phyloP scores from a whole-genome alignment of 2,113 vertebrate genomes.

The Thermophis baileyi region DNA sequence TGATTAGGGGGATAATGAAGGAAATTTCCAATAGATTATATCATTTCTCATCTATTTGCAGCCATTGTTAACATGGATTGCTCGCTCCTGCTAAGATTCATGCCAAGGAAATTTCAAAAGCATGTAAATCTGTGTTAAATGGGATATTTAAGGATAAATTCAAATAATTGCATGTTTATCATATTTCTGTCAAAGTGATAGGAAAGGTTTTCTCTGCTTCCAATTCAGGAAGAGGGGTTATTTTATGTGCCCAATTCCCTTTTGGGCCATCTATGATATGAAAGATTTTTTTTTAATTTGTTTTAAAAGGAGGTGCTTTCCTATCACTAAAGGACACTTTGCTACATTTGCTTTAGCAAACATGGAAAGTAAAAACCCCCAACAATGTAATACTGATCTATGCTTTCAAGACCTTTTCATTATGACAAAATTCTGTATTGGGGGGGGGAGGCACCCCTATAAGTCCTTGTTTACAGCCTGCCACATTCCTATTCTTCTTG shows the following conservation, averaged over 20 bases:
- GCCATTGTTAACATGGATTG: constrained; percentile 48
- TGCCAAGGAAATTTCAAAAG: constrained; percentile 52
- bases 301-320: constrained; percentile 18
- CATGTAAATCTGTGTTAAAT: constrained; percentile 57
- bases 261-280: not conserved
- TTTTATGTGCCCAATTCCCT: constrained; percentile 13
- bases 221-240: constrained; percentile 32
- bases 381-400: not conserved
- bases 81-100: constrained; percentile 41
- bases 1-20: constrained; percentile 70
- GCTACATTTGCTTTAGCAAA: not conserved
- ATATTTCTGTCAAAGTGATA: constrained; percentile 58
- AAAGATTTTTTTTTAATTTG: not conserved
- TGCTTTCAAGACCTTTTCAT: not conserved
- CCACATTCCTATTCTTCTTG: not conserved
- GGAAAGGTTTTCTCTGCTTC: constrained; percentile 22
- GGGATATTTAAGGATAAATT: constrained; percentile 59
- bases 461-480: not conserved
- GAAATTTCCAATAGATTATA: constrained; percentile 69
- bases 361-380: not conserved
- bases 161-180: constrained; percentile 61
- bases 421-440: not conserved
- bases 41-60: constrained; percentile 61
- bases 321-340: not conserved
- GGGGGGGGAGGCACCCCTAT: too few species aligned